Conservation (phyloP, 1,140 invertebrate species). For the Ceratina australensis region DNA sequence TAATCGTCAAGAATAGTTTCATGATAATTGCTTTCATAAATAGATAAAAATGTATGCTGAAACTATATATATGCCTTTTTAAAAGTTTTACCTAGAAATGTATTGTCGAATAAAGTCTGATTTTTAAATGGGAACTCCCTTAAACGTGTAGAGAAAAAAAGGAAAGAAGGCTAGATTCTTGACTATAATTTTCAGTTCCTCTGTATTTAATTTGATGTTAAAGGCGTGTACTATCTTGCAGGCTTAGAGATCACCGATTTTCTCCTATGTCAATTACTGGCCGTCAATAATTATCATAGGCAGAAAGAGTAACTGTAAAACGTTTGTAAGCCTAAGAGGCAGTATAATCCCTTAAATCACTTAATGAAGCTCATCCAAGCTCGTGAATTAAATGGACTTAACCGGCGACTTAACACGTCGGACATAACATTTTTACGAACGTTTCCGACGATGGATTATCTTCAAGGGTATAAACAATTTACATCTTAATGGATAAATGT, state of each 20-base stretch:
- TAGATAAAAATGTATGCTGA: no score
- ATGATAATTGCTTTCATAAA: no score
- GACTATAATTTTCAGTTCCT: neutral
- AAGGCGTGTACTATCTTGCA: no score
- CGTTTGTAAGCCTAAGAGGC: no score
- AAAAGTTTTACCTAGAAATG: no score
- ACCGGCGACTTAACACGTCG: conserved; percentile 14
- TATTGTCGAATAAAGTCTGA: no score
- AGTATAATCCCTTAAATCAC: conserved; percentile 29
- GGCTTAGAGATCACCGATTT: no score
- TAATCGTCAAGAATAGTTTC: no score
- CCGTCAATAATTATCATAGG: no score
- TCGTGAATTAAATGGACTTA: conserved; percentile 49
- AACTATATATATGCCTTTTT: no score
- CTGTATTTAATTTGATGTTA: neutral
- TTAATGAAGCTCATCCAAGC: conserved; percentile 51
- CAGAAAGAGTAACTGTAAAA: no score
- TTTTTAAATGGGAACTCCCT: neutral
- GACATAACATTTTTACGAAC: conserved; percentile 34
- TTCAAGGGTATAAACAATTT: conserved; percentile 30
- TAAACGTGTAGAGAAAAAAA: conserved; percentile 1
- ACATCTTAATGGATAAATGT: conserved; percentile 43
- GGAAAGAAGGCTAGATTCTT: neutral
- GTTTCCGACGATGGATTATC: conserved; percentile 36
- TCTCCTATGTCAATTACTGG: no score